Evolutionary conservation across 1,140 invertebrate genomes (phyloP).

Genomic region (Elymnias hypermnestra): DNA sequence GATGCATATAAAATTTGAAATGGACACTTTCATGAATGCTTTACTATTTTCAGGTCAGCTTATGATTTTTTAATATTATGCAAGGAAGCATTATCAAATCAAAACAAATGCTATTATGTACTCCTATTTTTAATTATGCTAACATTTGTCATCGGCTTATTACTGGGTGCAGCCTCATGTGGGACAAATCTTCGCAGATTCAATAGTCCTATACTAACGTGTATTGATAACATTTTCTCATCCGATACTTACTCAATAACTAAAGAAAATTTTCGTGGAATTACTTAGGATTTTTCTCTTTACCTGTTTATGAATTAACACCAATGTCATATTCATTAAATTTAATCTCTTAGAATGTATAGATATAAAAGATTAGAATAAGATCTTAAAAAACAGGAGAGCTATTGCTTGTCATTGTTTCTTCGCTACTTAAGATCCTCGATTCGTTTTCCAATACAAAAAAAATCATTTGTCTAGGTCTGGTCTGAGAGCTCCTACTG

Average conservation of each 20-base stretch:
- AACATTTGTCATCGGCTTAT: slow-evolving; percentile 41
- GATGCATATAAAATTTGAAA: too few relatives aligned
- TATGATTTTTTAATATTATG: slow-evolving; percentile 43
- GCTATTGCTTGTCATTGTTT: too few relatives aligned
- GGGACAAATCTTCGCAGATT: slow-evolving; percentile 45
- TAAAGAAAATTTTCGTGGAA: slow-evolving; percentile 10
- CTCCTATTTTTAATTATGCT: slow-evolving; percentile 26
- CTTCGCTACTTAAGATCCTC: too few relatives aligned
- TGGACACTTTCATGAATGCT: too few relatives aligned
- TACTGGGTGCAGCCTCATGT: slow-evolving; percentile 52
- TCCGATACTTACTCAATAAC: slow-evolving; percentile 19
- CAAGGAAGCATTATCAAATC: slow-evolving; percentile 32
- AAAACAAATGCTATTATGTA: slow-evolving; percentile 36
- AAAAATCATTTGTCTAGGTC: too few relatives aligned
- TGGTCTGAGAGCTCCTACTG: too few relatives aligned
- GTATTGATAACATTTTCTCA: slow-evolving; percentile 53
- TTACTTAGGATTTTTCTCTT: neutral
- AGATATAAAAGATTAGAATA: too few relatives aligned
- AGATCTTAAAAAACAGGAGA: too few relatives aligned
- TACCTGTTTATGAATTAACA: too few relatives aligned
- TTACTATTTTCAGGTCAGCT: slow-evolving; percentile 53
- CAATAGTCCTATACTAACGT: slow-evolving; percentile 52
- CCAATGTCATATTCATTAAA: too few relatives aligned
- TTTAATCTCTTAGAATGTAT: too few relatives aligned
- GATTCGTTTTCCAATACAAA: too few relatives aligned